Percentiles rank a stretch among this genome's conserved stretches.
These are phyloP conservation scores for Psilanteris sp. DNA, from an alignment of 1,140 invertebrate genomes.

Conservation along the genomic window DNA sequence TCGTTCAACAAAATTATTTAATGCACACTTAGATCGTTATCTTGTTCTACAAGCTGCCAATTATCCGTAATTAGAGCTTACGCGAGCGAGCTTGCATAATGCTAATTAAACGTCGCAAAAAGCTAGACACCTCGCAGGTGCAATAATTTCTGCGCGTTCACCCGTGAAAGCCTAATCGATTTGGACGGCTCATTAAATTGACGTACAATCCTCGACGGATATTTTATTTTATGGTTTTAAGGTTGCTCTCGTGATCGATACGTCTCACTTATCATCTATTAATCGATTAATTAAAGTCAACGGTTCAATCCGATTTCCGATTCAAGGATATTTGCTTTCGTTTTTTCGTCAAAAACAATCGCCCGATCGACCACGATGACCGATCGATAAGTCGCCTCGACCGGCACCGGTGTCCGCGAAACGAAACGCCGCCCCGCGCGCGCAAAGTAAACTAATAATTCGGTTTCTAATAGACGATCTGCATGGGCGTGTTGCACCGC, in stretches of 20 bases:
- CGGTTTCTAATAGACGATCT: conserved; percentile 20
- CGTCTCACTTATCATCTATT: conserved; percentile 58
- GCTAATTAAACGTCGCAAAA: conserved; percentile 29
- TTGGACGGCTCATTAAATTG: conserved; percentile 48
- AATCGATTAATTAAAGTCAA: conserved; percentile 55
- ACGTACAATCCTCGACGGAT: conserved; percentile 32
- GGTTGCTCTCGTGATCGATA: conserved; percentile 49
- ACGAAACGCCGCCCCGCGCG: too few relatives aligned
- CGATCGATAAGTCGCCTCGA: conserved; percentile 16
- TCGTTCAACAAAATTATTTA: conserved; percentile 12
- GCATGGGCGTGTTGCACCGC: conserved; percentile 47
- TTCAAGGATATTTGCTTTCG: conserved; percentile 34
- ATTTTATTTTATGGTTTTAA: conserved; percentile 38
- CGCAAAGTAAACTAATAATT: too few relatives aligned
- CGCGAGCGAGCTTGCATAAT: conserved; percentile 13
- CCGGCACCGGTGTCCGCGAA: too few relatives aligned
- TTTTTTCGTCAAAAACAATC: conserved; percentile 22
- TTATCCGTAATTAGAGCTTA: conserved; percentile 35
- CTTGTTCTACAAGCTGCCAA: conserved; percentile 15
- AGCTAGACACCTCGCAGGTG: conserved; percentile 7
- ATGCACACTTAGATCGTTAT: conserved; percentile 13
- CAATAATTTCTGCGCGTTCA: conserved; percentile 26
- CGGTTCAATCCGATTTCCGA: conserved; percentile 42
- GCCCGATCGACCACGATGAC: neutral
- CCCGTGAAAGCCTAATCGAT: conserved; percentile 52